A percentile compares a stretch with the other conserved stretches of the same genome.
Conservation (phyloP, 2,888 invertebrate genomes). For the Pterostichus niger region DNA sequence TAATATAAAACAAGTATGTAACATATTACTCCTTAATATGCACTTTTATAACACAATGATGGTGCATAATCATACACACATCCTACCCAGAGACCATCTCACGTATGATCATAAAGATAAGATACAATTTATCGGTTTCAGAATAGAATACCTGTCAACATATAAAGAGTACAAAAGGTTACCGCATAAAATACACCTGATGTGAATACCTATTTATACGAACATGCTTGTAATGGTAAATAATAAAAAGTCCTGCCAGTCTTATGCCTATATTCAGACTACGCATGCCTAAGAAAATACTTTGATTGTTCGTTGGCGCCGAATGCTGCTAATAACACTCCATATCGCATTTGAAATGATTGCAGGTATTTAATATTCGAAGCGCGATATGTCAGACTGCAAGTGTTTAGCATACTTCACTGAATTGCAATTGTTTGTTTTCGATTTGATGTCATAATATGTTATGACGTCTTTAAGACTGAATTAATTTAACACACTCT, state of each 20-base stretch:
- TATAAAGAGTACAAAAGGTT: slow-evolving; percentile 46
- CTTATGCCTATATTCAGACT: slow-evolving; percentile 9
- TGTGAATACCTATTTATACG: slow-evolving; percentile 49
- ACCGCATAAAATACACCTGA: slow-evolving; percentile 59
- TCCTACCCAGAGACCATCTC: not conserved
- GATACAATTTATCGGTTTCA: slow-evolving; percentile 49
- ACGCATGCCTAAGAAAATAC: not conserved
- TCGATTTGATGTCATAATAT: slow-evolving; percentile 1
- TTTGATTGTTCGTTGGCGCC: slow-evolving; percentile 50
- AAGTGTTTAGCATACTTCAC: slow-evolving; percentile 35
- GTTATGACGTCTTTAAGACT: not conserved
- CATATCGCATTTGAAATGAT: slow-evolving; percentile 54
- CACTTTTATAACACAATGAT: slow-evolving; percentile 25
- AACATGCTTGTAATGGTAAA: slow-evolving; percentile 60
- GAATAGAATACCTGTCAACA: slow-evolving; percentile 59
- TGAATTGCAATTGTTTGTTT: slow-evolving; percentile 20
- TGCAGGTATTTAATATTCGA: slow-evolving; percentile 49
- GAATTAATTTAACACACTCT: not conserved
- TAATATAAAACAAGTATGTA: not conserved
- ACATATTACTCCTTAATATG: slow-evolving; percentile 14
- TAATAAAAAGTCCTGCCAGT: slow-evolving; percentile 34
- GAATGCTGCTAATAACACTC: slow-evolving; percentile 44
- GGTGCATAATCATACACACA: slow-evolving; percentile 25
- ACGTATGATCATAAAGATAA: slow-evolving; percentile 48
- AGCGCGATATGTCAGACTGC: slow-evolving; percentile 18